Evolutionary conservation across 2,797 vertebrate genomes (phyloP), one percentile per base, ranked within the genome.

Genomic region (Xiphophorus birchmanni): DNA sequence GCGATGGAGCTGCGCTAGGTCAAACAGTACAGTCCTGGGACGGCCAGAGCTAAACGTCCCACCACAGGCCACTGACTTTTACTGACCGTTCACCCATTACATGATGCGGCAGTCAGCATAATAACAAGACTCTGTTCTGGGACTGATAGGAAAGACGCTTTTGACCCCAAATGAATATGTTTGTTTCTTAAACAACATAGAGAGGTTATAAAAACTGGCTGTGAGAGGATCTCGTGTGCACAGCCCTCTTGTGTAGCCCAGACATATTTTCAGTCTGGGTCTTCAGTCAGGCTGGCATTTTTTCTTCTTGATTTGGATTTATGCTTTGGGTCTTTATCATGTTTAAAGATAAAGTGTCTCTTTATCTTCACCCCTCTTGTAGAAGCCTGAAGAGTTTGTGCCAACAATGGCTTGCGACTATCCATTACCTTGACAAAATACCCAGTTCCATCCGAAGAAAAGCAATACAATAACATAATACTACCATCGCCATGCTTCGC

Each of bases 1-100:
- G 92, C 82, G 92, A 88, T 76, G 88, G 93, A 90, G 89, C 85
- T 81, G 82, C 88, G 78, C 91, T 87, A 86, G 90, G 93, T 94
- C 89, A 92, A 89, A 91, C 88, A 84, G 90, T 45, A 74, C 85
- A 85, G 89, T 67, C 79, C 87, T 87, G 82, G 91, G 93, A 91
- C 83, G 84, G 79, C 80, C 80, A 69, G 45, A 86, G 88, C 89
- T 87, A 90, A 93, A 90, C 85, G 87, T 79, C 84, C 77, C 80
- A 76, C 80, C 50, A 80, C 88, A 88, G 88, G 81, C 86, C 84
- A 73, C 37, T 76, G 85, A 78, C 86, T 94, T 94, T 91, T 88
- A 89, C 89, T 87, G 85, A 92, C 82, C 90, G 88, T 80, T 92
- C 85, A 85, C 81, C 88, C 88, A 84, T 94, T 90, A 91, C 88